Conservation (phyloP, 2,113 vertebrate genomes). For the Passer domesticus region DNA sequence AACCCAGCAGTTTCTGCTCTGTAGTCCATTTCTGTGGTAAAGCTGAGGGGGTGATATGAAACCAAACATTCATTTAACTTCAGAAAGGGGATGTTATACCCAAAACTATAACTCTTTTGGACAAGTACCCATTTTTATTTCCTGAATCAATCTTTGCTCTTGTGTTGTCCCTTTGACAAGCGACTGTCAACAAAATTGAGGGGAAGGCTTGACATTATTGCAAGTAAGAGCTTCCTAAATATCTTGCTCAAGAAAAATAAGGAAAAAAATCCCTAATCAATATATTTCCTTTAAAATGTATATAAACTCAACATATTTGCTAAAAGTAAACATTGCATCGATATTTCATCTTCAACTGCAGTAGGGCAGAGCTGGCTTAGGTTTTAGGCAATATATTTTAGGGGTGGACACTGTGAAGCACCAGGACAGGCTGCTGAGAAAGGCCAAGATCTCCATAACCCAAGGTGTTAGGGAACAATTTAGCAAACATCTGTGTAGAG, state of each 20-base stretch:
- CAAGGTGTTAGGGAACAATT: neutral
- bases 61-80: neutral
- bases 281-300: neutral
- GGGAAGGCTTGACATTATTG: neutral
- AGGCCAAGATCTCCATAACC: neutral
- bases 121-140: neutral
- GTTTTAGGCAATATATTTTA: neutral
- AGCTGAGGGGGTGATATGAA: neutral
- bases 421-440: neutral
- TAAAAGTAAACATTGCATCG: neutral
- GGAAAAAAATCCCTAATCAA: neutral
- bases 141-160: neutral
- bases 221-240: neutral
- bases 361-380: neutral
- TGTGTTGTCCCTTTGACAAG: neutral
- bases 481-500: neutral
- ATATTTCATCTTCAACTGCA: neutral
- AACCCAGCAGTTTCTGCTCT: neutral
- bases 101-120: neutral
- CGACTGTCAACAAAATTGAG: neutral
- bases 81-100: neutral
- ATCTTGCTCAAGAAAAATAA: neutral
- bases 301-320: neutral
- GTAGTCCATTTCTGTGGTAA: neutral
- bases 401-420: fast-evolving